Evolutionary conservation across 2,888 invertebrate genomes (phyloP).

Genomic region (Hydraecia micacea): DNA sequence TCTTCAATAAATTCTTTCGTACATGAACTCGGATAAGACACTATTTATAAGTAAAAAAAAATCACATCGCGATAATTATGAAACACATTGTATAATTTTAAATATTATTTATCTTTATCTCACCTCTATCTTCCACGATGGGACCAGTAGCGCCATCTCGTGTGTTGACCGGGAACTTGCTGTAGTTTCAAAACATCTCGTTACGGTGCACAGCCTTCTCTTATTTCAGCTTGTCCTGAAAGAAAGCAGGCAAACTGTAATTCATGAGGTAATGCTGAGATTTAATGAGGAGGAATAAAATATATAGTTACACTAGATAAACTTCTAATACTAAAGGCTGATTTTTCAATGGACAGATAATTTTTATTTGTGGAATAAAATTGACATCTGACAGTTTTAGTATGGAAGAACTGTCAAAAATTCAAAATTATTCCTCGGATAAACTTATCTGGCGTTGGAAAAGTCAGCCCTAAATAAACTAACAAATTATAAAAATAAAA

Average conservation of each 20-base stretch:
- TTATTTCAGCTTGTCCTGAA: conserved; percentile 1
- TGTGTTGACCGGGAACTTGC: conserved; percentile 6
- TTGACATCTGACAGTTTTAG: no score
- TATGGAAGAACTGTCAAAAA: no score
- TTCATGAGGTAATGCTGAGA: no score
- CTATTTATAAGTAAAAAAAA: background rate
- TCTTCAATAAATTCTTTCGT: background rate
- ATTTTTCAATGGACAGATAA: no score
- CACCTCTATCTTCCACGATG: conserved; percentile 2
- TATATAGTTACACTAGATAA: no score
- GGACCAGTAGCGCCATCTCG: conserved; percentile 44
- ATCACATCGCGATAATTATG: background rate
- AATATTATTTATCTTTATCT: conserved; percentile 1
- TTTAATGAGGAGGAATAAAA: no score
- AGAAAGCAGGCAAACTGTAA: background rate
- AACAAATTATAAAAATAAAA: no score
- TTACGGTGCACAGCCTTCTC: background rate
- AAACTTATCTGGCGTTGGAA: no score
- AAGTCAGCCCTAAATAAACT: no score
- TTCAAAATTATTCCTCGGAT: no score
- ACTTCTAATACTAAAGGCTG: no score
- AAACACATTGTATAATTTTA: background rate
- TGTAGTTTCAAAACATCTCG: background rate
- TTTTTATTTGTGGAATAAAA: no score
- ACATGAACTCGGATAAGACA: background rate